These are phyloP conservation scores for Blastobasis adustella DNA, from an alignment of 2,888 invertebrate genomes.

Conservation along the genomic window DNA sequence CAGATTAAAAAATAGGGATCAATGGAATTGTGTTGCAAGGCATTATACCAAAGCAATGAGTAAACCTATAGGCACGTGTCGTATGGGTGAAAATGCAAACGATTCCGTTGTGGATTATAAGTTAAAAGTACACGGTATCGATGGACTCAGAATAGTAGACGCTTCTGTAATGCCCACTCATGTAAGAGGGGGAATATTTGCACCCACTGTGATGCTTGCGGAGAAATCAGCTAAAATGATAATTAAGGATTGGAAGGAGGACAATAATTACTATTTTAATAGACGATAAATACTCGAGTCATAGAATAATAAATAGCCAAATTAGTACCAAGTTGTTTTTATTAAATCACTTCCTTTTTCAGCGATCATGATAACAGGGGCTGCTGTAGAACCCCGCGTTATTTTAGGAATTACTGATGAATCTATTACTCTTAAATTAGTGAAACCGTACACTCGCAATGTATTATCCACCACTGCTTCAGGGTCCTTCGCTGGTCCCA, in stretches of 20 bases:
- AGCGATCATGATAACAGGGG: constrained; percentile 67
- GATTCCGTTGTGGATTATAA: constrained; percentile 59
- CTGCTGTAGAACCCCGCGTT: constrained; percentile 59
- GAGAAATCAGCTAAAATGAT: constrained; percentile 62
- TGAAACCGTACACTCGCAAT: constrained; percentile 49
- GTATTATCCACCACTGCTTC: constrained; percentile 57
- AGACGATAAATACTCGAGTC: constrained; percentile 26
- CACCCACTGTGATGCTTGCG: constrained; percentile 65
- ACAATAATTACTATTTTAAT: constrained; percentile 44
- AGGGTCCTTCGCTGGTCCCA: constrained; percentile 52
- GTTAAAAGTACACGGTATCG: constrained; percentile 56
- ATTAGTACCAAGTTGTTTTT: constrained; percentile 63
- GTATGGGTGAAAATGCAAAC: constrained; percentile 58
- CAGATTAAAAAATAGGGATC: constrained; percentile 55
- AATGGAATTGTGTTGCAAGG: constrained; percentile 66
- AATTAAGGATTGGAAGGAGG: constrained; percentile 63
- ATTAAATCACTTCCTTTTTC: constrained; percentile 68
- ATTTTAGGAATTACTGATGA: constrained; percentile 65
- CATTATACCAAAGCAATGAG: constrained; percentile 65
- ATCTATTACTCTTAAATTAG: constrained; percentile 56
- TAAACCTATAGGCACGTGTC: constrained; percentile 64
- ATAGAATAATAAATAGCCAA: constrained; percentile 33
- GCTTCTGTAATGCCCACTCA: constrained; percentile 67
- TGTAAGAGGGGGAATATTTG: constrained; percentile 53
- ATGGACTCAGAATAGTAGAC: constrained; percentile 60